Evolutionary conservation across 2,888 invertebrate species (phyloP).

Genomic region (Perizoma affinitatum): DNA sequence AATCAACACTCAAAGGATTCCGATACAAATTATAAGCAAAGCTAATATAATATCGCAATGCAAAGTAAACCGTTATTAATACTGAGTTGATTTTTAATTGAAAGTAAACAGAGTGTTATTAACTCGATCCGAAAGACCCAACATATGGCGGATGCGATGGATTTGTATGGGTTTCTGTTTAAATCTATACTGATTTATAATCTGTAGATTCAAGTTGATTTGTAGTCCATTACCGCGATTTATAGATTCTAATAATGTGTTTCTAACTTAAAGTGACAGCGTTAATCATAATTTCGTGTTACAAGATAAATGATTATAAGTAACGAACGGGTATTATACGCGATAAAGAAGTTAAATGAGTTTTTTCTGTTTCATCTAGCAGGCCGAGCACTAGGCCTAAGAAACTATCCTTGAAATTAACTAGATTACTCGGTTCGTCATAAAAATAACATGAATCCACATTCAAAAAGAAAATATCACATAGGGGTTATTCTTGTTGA

Average conservation of each 20-base stretch:
- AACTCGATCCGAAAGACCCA: conserved; percentile 51
- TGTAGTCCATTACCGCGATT: conserved; percentile 21
- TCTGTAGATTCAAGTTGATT: conserved; percentile 19
- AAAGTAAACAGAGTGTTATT: conserved; percentile 49
- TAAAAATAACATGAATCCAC: too few relatives aligned
- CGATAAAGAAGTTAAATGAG: too few relatives aligned
- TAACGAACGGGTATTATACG: too few relatives aligned
- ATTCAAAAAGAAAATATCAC: too few relatives aligned
- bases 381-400: too few relatives aligned
- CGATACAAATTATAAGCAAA: conserved; percentile 40
- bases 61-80: conserved; percentile 33
- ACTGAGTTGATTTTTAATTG: conserved; percentile 32
- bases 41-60: conserved; percentile 20
- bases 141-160: conserved; percentile 60
- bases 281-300: neutral
- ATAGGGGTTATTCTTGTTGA: too few relatives aligned
- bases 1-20: conserved; percentile 26
- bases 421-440: too few relatives aligned
- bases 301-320: too few relatives aligned
- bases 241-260: conserved; percentile 17
- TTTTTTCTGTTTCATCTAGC: too few relatives aligned
- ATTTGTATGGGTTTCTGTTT: conserved; percentile 53
- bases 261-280: conserved; percentile 10
- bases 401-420: too few relatives aligned
- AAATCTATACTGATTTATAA: conserved; percentile 30